phyloP scores from a whole-genome alignment of 2,888 invertebrate species.

The Cyaniris semiargus region DNA sequence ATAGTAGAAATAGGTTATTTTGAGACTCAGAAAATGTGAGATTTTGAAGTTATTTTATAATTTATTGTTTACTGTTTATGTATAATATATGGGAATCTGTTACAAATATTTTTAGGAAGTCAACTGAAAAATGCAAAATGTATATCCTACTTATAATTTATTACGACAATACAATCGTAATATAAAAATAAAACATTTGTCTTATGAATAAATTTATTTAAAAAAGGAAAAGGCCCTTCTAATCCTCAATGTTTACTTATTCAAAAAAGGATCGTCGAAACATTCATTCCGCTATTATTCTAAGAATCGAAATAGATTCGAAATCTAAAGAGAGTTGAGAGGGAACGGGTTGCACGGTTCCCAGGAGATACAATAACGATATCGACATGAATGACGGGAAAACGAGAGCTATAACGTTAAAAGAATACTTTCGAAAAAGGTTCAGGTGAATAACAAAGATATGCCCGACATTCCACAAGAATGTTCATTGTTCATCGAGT shows the following conservation, averaged over 20 bases:
- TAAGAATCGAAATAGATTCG: slow-evolving; percentile 20
- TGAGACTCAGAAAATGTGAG: neutral
- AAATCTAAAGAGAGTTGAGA: slow-evolving; percentile 13
- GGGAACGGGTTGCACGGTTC: slow-evolving; percentile 5
- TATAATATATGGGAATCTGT: too few relatives aligned
- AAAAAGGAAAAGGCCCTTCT: neutral
- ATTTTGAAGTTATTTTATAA: neutral
- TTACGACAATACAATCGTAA: too few relatives aligned
- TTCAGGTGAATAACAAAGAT: slow-evolving; percentile 6
- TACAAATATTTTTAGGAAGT: too few relatives aligned
- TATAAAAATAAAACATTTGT: neutral
- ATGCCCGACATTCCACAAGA: neutral
- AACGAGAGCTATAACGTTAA: slow-evolving; percentile 9
- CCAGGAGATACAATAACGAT: slow-evolving; percentile 7
- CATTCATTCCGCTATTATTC: slow-evolving; percentile 12
- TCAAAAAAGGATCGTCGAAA: slow-evolving; percentile 27
- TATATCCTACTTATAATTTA: too few relatives aligned
- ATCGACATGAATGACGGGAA: slow-evolving; percentile 16
- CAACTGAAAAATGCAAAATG: too few relatives aligned
- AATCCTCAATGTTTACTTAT: slow-evolving; percentile 20
- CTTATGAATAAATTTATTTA: slow-evolving; percentile 14
- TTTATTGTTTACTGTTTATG: too few relatives aligned
- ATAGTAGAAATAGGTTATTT: neutral
- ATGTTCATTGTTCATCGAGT: neutral
- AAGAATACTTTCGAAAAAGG: slow-evolving; percentile 10